Evolutionary conservation across 1,140 invertebrate species (phyloP), one percentile per base, ranked within the genome.

Genomic region (Ostrea edulis): DNA sequence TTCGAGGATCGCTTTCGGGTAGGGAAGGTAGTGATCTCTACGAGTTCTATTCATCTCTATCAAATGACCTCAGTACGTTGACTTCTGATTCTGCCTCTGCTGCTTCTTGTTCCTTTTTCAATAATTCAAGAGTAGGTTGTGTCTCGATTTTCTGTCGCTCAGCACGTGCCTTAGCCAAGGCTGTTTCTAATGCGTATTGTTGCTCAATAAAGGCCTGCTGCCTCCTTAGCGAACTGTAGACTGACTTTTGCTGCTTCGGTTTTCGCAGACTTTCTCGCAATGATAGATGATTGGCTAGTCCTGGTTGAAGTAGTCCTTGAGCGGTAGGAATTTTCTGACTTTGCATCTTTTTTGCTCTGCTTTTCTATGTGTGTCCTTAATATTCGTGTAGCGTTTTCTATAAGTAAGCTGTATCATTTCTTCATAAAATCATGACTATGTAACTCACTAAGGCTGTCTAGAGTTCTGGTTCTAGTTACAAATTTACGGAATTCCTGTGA

Each of bases 211-310:
- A 65, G 62, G 62, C 62, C 62, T 65, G 62, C 62, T 65, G 62
- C 62, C 62, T 65, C 20, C n/a, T 65, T 83, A 25, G 82, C 44
- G 51, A 83, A 83, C 77, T 82, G 17, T 22, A 82, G 25, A 35
- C 77, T 82, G 17, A 82, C 77, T 12, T 82, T 82, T 29, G 82
- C 82, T 51, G 82, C 82, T 25, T 83, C 82, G 52, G 51, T 17
- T 53, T 52, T 83, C 3, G 82, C 82, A 17, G n/a, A 53, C n/a
- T 51, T 51, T 52, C 82, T 83, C 51, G 82, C 44, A n/a, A 65
- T 65, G 62, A 65, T 65, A 65, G 62, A 65, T 65, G 62, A 65
- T 65, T 65, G 62, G n/a, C 62, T 65, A 22, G 11, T 65, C 62
- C 53, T 54, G 53, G 53, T 54, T 54, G 62, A 65, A 22, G 62